Evolutionary conservation across 2,888 invertebrate genomes (phyloP), one percentile per base, ranked within the genome.

Genomic region (Cordilura impudica): DNA sequence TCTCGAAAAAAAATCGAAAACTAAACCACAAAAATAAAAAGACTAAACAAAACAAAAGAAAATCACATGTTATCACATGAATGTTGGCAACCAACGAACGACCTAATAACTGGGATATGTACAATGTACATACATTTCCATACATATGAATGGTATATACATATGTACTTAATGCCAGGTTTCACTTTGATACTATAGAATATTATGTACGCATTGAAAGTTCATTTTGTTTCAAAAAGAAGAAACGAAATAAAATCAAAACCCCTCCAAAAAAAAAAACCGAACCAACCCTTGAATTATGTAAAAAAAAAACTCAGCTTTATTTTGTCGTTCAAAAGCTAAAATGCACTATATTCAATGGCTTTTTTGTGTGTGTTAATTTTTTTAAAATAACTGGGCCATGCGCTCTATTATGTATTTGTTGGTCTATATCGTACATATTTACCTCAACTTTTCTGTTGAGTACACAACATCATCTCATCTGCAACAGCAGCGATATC

Each of bases 51-150:
- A 78, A 61, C 66, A 71, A 19, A 74, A 66, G 72, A 77, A 72
- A 78, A 78, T 79, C 79, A 79, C 79, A 79, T 79, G 79, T 67
- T 79, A 75, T 79, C 79, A 79, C 79, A 79, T 79, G 79, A 63
- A 75, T 67, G 60, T n/a, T n/a, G 51, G 54, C 66, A 58, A 49
- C 61, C 49, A 54, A 72, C 21, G 61, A 61, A 67, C 71, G 79
- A 79, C 79, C 79, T 67, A 79, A 79, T 79, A 79, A 79, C 54
- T 75, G 63, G 49, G 67, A 75, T 43, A 21, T 4, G n/a, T 39
- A 63, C 35, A 60, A 72, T 19, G 18, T 56, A 60, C 51, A 43
- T 14, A 45, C 16, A 14, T 19, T 29, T 31, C 18, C 2, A 58
- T 39, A 61, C 7, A 16, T 51, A 31, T 54, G 14, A 39, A 5